phyloP scores from a whole-genome alignment of 2,888 invertebrate species.

The Mycalesis mineus region DNA sequence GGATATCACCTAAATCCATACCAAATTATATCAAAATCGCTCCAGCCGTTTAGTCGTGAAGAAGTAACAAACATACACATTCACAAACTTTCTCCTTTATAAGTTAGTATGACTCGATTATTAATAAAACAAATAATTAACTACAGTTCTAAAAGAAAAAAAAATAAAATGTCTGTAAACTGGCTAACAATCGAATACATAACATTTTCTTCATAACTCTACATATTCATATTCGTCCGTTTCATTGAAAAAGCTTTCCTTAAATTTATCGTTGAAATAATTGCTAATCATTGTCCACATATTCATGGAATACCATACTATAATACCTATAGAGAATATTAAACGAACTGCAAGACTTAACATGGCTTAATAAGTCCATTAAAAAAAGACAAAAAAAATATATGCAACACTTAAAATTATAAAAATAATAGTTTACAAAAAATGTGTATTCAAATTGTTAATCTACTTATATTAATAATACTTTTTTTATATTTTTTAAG shows the following conservation, averaged over 20 bases:
- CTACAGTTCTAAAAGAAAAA: no score
- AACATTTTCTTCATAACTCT: constrained; percentile 29
- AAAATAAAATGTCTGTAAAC: no score
- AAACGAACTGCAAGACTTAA: constrained; percentile 81
- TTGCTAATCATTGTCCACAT: constrained; percentile 85
- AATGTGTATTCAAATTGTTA: no score
- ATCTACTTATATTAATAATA: no score
- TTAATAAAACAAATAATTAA: no score
- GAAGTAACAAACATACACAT: no score
- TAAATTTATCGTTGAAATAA: constrained; percentile 85
- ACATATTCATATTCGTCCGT: constrained; percentile 34
- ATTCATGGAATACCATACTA: constrained; percentile 84
- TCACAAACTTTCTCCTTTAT: no score
- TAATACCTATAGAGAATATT: constrained; percentile 81
- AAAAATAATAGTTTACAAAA: neutral
- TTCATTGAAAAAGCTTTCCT: constrained; percentile 75
- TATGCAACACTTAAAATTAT: neutral
- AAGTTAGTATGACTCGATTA: no score
- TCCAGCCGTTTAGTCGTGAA: no score
- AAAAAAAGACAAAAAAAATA: neutral
- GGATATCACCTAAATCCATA: no score
- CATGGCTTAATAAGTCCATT: constrained; percentile 50
- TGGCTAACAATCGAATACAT: neutral
- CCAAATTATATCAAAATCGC: no score
- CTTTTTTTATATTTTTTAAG: no score